A percentile compares a stretch with the other conserved stretches of the same genome.
phyloP scores from a whole-genome alignment of 2,888 invertebrate genomes.

The Dryococelus australis region DNA sequence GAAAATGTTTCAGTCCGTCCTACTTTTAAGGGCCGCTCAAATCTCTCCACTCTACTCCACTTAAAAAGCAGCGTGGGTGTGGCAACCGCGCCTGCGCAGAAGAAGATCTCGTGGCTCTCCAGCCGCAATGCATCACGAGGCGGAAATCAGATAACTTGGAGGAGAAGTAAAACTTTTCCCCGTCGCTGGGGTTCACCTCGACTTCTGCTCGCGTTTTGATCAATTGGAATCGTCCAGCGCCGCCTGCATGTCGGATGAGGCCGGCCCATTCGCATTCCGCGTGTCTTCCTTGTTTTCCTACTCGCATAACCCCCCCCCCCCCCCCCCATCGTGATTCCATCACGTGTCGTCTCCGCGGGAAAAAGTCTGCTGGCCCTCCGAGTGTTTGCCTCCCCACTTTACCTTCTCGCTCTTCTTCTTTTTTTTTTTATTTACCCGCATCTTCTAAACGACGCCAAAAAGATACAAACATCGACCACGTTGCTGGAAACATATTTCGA shows the following conservation, averaged over 20 bases:
- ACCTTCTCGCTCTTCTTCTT: background rate
- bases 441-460: background rate
- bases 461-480: background rate
- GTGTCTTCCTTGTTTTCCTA: background rate
- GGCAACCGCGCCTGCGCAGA: too few species aligned
- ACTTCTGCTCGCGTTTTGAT: background rate
- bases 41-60: too few species aligned
- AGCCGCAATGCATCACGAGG: too few species aligned
- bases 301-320: background rate
- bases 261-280: background rate
- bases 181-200: background rate
- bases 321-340: background rate
- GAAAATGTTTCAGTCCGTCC: too few species aligned
- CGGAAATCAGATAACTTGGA: too few species aligned
- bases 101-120: too few species aligned
- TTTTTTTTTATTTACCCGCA: background rate
- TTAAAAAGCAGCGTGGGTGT: too few species aligned
- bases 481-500: background rate
- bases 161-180: too few species aligned
- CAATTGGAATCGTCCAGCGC: background rate
- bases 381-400: background rate
- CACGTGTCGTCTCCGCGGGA: too few species aligned
- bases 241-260: background rate
- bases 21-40: too few species aligned
- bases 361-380: background rate